phyloP scores from a whole-genome alignment of 2,888 invertebrate genomes.

The Imbricaverruca yamaguchii region DNA sequence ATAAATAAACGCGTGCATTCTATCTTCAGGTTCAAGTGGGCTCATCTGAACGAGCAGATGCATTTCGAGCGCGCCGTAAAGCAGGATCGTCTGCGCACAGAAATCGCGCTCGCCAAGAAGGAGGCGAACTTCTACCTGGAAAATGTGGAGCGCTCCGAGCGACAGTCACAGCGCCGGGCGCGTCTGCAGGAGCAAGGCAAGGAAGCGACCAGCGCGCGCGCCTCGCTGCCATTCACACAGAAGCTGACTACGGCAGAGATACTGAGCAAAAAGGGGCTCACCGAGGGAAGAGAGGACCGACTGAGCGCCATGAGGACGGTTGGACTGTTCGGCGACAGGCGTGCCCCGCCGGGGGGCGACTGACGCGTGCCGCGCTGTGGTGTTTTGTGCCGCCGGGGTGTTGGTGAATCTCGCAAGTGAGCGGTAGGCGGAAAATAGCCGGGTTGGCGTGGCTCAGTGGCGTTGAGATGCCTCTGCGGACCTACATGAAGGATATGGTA shows the following conservation, averaged over 20 bases:
- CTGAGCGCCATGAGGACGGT: background rate
- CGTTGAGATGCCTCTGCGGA: no score
- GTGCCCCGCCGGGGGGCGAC: background rate
- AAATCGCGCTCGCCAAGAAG: constrained; percentile 84
- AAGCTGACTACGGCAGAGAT: background rate
- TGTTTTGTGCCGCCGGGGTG: no score
- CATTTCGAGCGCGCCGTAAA: constrained; percentile 86
- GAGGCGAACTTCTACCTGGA: constrained; percentile 79
- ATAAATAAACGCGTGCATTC: no score
- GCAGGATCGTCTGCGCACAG: constrained; percentile 73
- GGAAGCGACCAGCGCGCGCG: background rate
- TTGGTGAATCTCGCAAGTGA: no score
- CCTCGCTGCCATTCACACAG: background rate
- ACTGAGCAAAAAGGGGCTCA: background rate
- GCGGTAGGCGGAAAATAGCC: no score
- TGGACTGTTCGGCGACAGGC: constrained; percentile 9
- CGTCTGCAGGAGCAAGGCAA: background rate
- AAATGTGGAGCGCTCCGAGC: constrained; percentile 71
- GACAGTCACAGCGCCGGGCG: constrained; percentile 39
- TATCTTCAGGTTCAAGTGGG: constrained; percentile 77
- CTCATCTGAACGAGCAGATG: constrained; percentile 84
- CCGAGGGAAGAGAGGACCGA: constrained; percentile 2
- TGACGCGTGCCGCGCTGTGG: no score
- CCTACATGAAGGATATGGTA: no score
- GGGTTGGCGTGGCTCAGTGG: no score